A percentile compares a stretch with the other conserved stretches of the same genome.
phyloP scores from a whole-genome alignment of 2,888 invertebrate genomes.

The Lasioglossum pauxillum region DNA sequence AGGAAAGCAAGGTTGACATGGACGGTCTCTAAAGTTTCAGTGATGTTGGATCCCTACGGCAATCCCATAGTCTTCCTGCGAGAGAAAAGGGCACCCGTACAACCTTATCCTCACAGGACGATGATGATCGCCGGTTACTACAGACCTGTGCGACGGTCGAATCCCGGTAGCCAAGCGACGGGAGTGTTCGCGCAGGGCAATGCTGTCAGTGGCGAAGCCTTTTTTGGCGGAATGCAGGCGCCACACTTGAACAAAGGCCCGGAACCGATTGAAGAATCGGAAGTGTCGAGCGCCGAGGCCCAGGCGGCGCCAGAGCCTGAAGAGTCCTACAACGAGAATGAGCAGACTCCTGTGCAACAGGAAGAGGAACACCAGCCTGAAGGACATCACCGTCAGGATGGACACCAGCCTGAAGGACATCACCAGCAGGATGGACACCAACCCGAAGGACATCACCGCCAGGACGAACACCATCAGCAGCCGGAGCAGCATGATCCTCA shows the following conservation, averaged over 20 bases:
- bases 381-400: slow-evolving; percentile 5
- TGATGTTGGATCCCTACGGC: slow-evolving; percentile 72
- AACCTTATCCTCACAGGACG: slow-evolving; percentile 75
- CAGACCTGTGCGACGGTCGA: slow-evolving; percentile 74
- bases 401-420: slow-evolving; percentile 36
- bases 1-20: not conserved
- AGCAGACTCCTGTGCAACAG: slow-evolving; percentile 54
- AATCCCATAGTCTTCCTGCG: slow-evolving; percentile 73
- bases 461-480: slow-evolving; percentile 50
- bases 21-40: slow-evolving; percentile 62
- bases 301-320: slow-evolving; percentile 75
- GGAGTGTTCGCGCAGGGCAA: slow-evolving; percentile 81
- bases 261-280: slow-evolving; percentile 75
- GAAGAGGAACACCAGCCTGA: slow-evolving; percentile 43
- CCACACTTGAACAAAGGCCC: slow-evolving; percentile 73
- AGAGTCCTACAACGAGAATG: slow-evolving; percentile 55
- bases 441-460: slow-evolving; percentile 35
- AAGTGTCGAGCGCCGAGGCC: slow-evolving; percentile 79
- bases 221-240: slow-evolving; percentile 71
- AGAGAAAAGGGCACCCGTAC: slow-evolving; percentile 71
- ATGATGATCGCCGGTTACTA: slow-evolving; percentile 83
- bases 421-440: slow-evolving; percentile 33
- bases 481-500: slow-evolving; percentile 27
- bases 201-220: slow-evolving; percentile 78
- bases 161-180: slow-evolving; percentile 70